Evolutionary conservation across 2,888 invertebrate species (phyloP).

Genomic region (Patella pellucida): DNA sequence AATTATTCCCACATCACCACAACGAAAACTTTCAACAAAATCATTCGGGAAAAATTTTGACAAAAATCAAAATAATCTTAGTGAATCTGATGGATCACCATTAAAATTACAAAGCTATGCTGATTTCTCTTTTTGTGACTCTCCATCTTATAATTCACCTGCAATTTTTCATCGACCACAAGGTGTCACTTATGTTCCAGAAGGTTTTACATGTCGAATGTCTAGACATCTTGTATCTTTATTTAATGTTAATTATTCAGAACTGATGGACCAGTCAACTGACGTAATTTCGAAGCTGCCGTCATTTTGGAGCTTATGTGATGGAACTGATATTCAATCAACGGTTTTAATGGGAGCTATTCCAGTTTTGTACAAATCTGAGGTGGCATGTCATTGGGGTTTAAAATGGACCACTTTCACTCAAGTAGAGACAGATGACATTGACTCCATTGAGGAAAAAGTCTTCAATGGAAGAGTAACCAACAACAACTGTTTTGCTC

Average conservation of each 20-base stretch:
- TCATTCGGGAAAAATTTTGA: not conserved
- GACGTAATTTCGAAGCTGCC: constrained; percentile 23
- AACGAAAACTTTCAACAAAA: not conserved
- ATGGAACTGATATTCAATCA: constrained; percentile 41
- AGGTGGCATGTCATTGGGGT: constrained; percentile 35
- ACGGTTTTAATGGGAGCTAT: constrained; percentile 39
- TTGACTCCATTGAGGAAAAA: not conserved
- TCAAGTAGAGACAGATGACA: constrained; percentile 19
- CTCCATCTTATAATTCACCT: constrained; percentile 12
- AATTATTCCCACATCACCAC: not conserved
- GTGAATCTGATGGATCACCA: constrained; percentile 41
- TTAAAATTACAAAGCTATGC: constrained; percentile 48
- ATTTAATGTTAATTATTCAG: constrained; percentile 14
- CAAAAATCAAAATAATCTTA: not conserved
- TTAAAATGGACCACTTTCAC: constrained; percentile 36
- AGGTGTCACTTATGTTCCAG: not conserved
- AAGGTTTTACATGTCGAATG: not conserved
- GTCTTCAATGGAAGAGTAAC: not conserved
- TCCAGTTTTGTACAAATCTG: constrained; percentile 30
- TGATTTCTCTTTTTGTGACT: constrained; percentile 43
- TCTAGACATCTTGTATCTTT: constrained; percentile 7
- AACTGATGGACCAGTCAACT: not conserved
- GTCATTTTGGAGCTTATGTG: constrained; percentile 43
- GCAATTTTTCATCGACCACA: not conserved
- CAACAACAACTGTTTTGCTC: constrained; percentile 19